Percentiles rank a stretch among this genome's conserved stretches.
These are phyloP conservation scores for Phodopus roborovskii DNA, from an alignment of 2,113 vertebrate genomes.

Conservation along the genomic window DNA sequence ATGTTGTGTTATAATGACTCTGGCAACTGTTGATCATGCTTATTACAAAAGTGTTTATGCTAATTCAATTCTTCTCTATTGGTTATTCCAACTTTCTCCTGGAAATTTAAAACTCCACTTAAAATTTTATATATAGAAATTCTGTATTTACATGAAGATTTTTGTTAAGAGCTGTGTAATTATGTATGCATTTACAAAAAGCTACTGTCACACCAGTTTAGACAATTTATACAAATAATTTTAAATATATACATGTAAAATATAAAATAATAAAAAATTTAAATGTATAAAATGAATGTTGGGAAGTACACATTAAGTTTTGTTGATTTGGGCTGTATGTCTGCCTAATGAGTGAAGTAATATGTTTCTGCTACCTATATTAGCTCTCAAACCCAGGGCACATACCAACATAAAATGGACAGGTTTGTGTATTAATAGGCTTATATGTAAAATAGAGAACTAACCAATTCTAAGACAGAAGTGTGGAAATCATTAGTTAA, in stretches of 20 bases:
- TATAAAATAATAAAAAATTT: too few species aligned
- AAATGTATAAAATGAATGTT: constrained; percentile 72
- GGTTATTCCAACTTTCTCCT: constrained; percentile 73
- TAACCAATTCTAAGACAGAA: neutral
- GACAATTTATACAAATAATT: constrained; percentile 61
- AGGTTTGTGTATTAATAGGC: neutral
- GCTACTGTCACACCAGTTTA: constrained; percentile 66
- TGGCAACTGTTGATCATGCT: constrained; percentile 73
- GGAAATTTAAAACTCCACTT: constrained; percentile 78
- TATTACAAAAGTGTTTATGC: constrained; percentile 77
- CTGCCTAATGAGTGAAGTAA: constrained; percentile 66
- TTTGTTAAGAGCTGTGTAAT: constrained; percentile 70
- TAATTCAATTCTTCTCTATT: constrained; percentile 79
- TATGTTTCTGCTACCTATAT: constrained; percentile 41
- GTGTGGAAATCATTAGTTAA: neutral
- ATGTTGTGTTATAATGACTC: constrained; percentile 48
- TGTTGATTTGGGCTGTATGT: constrained; percentile 67
- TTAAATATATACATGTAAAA: constrained; percentile 73
- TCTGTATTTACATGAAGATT: constrained; percentile 47
- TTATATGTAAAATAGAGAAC: neutral
- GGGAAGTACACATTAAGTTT: constrained; percentile 52
- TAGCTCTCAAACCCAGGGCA: neutral
- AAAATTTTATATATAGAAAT: constrained; percentile 73
- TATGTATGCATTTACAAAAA: constrained; percentile 82
- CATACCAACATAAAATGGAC: neutral